phyloP scores from a whole-genome alignment of 2,888 invertebrate species.

The Dolomedes plantarius region DNA sequence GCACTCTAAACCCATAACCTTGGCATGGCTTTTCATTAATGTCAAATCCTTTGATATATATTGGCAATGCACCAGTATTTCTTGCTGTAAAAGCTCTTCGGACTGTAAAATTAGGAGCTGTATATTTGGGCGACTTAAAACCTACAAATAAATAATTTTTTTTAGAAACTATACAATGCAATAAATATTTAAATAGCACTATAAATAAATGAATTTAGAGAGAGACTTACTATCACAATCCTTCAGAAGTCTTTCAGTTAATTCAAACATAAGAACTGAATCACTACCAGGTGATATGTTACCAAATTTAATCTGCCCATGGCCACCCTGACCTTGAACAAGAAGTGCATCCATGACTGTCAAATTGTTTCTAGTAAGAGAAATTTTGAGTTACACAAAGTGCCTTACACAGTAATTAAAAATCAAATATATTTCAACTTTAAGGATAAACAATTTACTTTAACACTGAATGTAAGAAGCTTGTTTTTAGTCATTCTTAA shows the following conservation, averaged over 20 bases:
- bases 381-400: no score
- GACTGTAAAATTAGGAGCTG: slow-evolving; percentile 83
- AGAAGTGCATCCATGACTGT: slow-evolving; percentile 91
- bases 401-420: no score
- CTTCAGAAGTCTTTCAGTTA: slow-evolving; percentile 82
- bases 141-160: slow-evolving; percentile 37
- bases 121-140: slow-evolving; percentile 74
- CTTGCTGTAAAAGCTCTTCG: slow-evolving; percentile 88
- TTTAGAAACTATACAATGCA: background rate
- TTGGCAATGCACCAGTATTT: slow-evolving; percentile 93
- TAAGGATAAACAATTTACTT: no score
- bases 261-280: slow-evolving; percentile 88
- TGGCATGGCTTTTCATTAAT: slow-evolving; percentile 84
- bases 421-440: no score
- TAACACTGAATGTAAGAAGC: no score
- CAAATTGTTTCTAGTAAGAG: slow-evolving; percentile 87
- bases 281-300: slow-evolving; percentile 88
- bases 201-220: background rate
- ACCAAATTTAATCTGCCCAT: slow-evolving; percentile 90
- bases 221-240: slow-evolving; percentile 80
- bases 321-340: slow-evolving; percentile 88
- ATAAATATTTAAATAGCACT: background rate
- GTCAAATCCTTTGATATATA: slow-evolving; percentile 83
- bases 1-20: slow-evolving; percentile 87
- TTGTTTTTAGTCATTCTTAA: no score